These are phyloP conservation scores for Drosophila ficusphila DNA, from an alignment of 1,140 invertebrate species.

Conservation along the genomic window DNA sequence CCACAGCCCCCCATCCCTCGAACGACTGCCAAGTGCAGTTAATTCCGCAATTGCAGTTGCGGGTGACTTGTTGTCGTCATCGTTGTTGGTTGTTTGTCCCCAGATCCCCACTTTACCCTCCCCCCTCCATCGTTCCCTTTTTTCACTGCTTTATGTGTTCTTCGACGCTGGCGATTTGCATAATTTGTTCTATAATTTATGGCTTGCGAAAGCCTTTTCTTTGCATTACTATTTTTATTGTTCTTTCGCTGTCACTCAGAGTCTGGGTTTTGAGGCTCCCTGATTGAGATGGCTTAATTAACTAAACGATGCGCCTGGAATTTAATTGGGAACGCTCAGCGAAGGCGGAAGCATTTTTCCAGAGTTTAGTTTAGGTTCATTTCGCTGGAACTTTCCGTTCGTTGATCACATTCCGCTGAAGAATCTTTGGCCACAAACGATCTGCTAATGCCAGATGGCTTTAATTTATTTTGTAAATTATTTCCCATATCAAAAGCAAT, in stretches of 20 bases:
- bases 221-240: slow-evolving; percentile 48
- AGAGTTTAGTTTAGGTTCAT: slow-evolving; percentile 19
- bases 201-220: slow-evolving; percentile 62
- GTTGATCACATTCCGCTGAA: neutral
- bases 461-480: slow-evolving; percentile 79
- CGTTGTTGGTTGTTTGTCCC: slow-evolving; percentile 30
- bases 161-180: slow-evolving; percentile 56
- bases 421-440: slow-evolving; percentile 21
- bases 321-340: slow-evolving; percentile 59
- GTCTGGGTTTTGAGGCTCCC: slow-evolving; percentile 3
- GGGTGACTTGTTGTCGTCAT: slow-evolving; percentile 50
- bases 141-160: slow-evolving; percentile 28
- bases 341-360: slow-evolving; percentile 52
- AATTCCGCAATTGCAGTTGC: slow-evolving; percentile 59
- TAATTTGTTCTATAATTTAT: slow-evolving; percentile 80
- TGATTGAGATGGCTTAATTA: slow-evolving; percentile 79
- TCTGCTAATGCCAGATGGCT: slow-evolving; percentile 72
- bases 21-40: slow-evolving; percentile 63
- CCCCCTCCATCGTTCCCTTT: neutral
- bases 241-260: slow-evolving; percentile 58
- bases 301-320: slow-evolving; percentile 78
- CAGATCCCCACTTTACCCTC: neutral
- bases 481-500: slow-evolving; percentile 74
- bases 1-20: neutral
- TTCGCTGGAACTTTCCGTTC: slow-evolving; percentile 19